These are phyloP conservation scores for Myathropa florea DNA, from an alignment of 2,888 invertebrate genomes.

Conservation along the genomic window DNA sequence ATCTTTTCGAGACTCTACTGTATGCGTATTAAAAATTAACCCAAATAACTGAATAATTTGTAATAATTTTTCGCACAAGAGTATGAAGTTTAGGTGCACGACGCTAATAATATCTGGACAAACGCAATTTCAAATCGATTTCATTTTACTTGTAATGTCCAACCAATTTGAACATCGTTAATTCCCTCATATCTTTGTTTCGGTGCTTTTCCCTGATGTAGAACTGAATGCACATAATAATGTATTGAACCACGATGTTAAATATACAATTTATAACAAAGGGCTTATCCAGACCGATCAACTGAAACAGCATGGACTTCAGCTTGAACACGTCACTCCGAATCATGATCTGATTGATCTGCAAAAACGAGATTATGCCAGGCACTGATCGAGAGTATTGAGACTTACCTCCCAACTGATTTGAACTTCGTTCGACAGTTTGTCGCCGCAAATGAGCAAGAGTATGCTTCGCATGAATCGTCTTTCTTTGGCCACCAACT, in stretches of 20 bases:
- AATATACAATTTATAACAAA: not conserved
- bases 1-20: too few species aligned
- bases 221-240: not conserved
- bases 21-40: too few species aligned
- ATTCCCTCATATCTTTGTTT: too few species aligned
- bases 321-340: not conserved
- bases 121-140: too few species aligned
- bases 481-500: not conserved
- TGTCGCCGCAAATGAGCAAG: not conserved
- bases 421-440: too few species aligned
- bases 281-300: not conserved
- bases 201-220: not conserved
- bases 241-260: not conserved
- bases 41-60: too few species aligned
- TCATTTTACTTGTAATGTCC: too few species aligned
- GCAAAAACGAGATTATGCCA: not conserved
- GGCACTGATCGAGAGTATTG: too few species aligned
- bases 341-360: constrained; percentile 12
- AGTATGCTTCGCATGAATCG: not conserved
- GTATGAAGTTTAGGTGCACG: too few species aligned
- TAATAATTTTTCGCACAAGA: too few species aligned
- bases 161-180: too few species aligned
- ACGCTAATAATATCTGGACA: too few species aligned
- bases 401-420: not conserved
- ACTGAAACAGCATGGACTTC: not conserved